phyloP scores from a whole-genome alignment of 92 coral and sea anemone genomes.

The Metridium senile region DNA sequence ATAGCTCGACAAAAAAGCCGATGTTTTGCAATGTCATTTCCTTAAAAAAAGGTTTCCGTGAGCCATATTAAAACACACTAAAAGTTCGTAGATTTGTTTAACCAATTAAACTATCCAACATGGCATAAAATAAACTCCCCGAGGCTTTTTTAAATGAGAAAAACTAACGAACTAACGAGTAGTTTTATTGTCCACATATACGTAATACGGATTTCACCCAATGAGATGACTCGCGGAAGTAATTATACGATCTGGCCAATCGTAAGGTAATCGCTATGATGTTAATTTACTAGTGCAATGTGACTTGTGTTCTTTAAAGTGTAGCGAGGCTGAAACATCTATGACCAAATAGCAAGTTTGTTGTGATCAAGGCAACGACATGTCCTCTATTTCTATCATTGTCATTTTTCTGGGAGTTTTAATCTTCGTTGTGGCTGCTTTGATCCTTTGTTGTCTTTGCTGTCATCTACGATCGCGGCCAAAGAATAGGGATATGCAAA shows the following conservation, averaged over 20 bases:
- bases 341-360: not conserved
- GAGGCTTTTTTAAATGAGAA: slow-evolving; percentile 2
- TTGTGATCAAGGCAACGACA: not conserved
- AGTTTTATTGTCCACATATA: not conserved
- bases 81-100: slow-evolving; percentile 3
- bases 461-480: slow-evolving; percentile 85
- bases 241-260: slow-evolving; percentile 26
- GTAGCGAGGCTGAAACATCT: not conserved
- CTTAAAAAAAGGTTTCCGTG: not conserved
- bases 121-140: not conserved
- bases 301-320: not conserved
- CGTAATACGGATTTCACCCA: slow-evolving; percentile 3
- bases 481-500: slow-evolving; percentile 46
- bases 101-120: not conserved
- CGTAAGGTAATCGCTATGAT: not conserved
- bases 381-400: slow-evolving; percentile 88
- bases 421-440: slow-evolving; percentile 87
- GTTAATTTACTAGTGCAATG: slow-evolving; percentile 3
- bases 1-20: too few relatives aligned
- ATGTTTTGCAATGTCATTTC: slow-evolving; percentile 6
- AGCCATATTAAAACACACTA: not conserved
- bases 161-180: not conserved
- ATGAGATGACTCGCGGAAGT: slow-evolving; percentile 10
- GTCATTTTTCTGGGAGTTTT: slow-evolving; percentile 93
- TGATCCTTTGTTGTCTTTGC: slow-evolving; percentile 85